Evolutionary conservation across 2,888 invertebrate species (phyloP), one percentile per base, ranked within the genome.

Genomic region (Chaetoderma sp.): DNA sequence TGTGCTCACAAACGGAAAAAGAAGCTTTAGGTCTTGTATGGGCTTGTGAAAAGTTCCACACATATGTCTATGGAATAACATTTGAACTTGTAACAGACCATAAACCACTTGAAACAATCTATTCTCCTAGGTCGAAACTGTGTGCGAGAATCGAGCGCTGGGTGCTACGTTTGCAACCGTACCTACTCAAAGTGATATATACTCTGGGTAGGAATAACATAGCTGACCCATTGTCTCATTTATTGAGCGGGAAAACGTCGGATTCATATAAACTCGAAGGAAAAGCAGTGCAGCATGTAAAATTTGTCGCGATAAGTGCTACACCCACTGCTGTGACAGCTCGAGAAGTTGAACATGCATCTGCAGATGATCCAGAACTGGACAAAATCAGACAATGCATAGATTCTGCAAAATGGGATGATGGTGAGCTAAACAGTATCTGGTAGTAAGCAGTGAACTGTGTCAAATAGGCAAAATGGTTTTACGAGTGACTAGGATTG

Each of bases 11-110:
- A 21, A 42, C 42, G 4, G 42, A 42, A 42, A 42, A 64, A 50
- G 36, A 63, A 36, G 60, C 63, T 10, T 23, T 64, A 30, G 63
- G 18, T 21, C 30, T 64, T 13, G 60, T 63, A 10, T 63, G 47
- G 63, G 59, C 59, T 33, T 63, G 63, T 50, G 49, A 63, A 45
- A 25, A 45, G 27, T 63, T 63, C 63, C 49, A 63, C 32, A 50
- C 30, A 16, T 64, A 63, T 49, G 10, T 63, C 13, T 63, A 27
- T 44, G 61, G 61, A 47, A n/a, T 45, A 21, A 21, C 63, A 6
- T 63, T 63, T 63, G 44, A 63, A 21, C 49, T 63, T n/a, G 8
- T 63, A 1, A 63, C 61, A 32, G 61, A 63, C 52, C 63, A 63
- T 32, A 61, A 63, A 63, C 61, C 47, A 13, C 23, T 63, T n/a